Conservation (phyloP, 2,888 invertebrate species). For the Luperina testacea region DNA sequence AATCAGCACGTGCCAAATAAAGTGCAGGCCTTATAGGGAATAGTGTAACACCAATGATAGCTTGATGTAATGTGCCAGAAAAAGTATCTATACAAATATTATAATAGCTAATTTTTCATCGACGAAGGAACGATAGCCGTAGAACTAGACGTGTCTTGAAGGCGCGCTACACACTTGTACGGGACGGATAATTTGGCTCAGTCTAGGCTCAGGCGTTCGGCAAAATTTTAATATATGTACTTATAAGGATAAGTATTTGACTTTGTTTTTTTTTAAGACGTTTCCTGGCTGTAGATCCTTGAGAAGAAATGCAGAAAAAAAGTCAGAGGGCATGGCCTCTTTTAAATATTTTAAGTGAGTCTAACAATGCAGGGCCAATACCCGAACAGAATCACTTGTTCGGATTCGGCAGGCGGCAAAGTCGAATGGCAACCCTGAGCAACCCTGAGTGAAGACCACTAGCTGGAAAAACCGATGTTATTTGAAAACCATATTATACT, state of each 20-base stretch:
- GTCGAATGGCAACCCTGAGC: background rate
- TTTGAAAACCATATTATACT: background rate
- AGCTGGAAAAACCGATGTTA: background rate
- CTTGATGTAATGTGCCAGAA: slow-evolving; percentile 59
- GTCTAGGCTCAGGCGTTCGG: background rate
- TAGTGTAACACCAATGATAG: slow-evolving; percentile 68
- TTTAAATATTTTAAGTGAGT: too few species aligned
- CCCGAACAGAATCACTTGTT: background rate
- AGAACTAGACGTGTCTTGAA: background rate
- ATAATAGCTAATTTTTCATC: slow-evolving; percentile 8
- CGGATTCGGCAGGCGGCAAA: background rate
- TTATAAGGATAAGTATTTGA: background rate
- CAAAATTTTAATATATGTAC: background rate
- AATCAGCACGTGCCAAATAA: slow-evolving; percentile 83
- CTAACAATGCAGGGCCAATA: too few species aligned
- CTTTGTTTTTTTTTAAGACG: background rate
- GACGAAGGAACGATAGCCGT: background rate
- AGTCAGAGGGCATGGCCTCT: too few species aligned
- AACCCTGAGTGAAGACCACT: background rate
- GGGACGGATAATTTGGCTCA: background rate
- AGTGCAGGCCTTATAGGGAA: slow-evolving; percentile 73
- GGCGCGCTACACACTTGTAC: too few species aligned
- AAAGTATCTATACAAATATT: slow-evolving; percentile 32
- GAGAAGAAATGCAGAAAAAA: too few species aligned
- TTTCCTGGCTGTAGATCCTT: too few species aligned